These are phyloP conservation scores for Diorhabda sublineata DNA, from an alignment of 1,140 invertebrate genomes.

Conservation along the genomic window DNA sequence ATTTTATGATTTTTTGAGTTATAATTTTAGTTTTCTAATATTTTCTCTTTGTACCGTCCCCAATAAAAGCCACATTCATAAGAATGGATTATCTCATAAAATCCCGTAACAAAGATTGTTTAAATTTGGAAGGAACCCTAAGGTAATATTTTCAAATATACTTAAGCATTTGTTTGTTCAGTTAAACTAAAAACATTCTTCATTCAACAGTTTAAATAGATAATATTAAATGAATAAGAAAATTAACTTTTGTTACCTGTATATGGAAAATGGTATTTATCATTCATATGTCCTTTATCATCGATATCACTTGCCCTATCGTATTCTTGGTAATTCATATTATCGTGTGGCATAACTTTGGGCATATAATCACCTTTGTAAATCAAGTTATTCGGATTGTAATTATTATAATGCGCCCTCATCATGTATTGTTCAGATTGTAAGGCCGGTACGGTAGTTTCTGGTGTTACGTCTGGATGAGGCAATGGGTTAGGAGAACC, in stretches of 20 bases:
- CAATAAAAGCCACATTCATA: no score
- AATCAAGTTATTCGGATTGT: constrained; percentile 49
- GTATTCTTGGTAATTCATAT: constrained; percentile 57
- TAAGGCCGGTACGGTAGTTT: constrained; percentile 54
- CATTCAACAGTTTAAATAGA: no score
- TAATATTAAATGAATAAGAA: no score
- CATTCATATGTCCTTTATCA: constrained; percentile 66
- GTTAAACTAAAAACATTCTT: no score
- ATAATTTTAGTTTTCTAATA: no score
- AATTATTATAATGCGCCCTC: constrained; percentile 51
- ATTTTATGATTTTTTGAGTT: no score
- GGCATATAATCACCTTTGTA: constrained; percentile 47
- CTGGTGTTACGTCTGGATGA: constrained; percentile 64
- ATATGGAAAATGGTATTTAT: constrained; percentile 75
- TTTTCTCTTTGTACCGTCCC: no score
- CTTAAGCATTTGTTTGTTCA: no score
- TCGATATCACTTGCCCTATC: constrained; percentile 67
- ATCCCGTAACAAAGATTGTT: no score
- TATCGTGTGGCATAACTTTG: constrained; percentile 56
- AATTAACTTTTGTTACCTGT: constrained; percentile 49
- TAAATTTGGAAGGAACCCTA: no score
- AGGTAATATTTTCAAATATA: no score
- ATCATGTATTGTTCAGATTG: constrained; percentile 50
- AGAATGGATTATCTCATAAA: no score
- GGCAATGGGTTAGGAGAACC: constrained; percentile 69